phyloP scores from a whole-genome alignment of 1,140 invertebrate species.

The Euglossa dilemma region DNA sequence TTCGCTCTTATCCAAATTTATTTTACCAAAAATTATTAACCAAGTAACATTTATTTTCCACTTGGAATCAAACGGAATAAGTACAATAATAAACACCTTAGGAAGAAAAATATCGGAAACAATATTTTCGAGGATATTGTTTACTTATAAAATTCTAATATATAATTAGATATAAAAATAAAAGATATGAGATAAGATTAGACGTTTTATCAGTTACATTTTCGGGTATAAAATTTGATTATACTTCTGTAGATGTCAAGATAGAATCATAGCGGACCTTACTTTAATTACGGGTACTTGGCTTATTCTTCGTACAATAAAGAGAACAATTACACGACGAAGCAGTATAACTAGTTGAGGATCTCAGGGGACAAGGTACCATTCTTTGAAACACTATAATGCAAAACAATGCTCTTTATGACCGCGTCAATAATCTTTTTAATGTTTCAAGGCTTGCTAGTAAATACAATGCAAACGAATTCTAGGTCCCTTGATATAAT shows the following conservation, averaged over 20 bases:
- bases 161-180: too few species aligned
- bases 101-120: too few species aligned
- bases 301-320: neutral
- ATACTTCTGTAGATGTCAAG: too few species aligned
- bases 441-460: neutral
- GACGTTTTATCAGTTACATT: neutral
- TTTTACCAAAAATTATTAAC: too few species aligned
- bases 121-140: too few species aligned
- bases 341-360: neutral
- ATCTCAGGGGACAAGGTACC: neutral
- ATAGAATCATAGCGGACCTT: neutral
- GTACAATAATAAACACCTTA: too few species aligned
- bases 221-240: neutral
- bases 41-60: too few species aligned
- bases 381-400: neutral
- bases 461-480: too few species aligned
- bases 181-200: neutral
- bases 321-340: neutral
- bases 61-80: too few species aligned
- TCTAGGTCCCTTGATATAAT: neutral
- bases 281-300: neutral
- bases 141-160: too few species aligned
- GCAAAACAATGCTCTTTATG: neutral
- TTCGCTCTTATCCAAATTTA: too few species aligned
- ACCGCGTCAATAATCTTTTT: neutral